phyloP scores from a whole-genome alignment of 2,888 invertebrate species.

The Andrena trimmerana region DNA sequence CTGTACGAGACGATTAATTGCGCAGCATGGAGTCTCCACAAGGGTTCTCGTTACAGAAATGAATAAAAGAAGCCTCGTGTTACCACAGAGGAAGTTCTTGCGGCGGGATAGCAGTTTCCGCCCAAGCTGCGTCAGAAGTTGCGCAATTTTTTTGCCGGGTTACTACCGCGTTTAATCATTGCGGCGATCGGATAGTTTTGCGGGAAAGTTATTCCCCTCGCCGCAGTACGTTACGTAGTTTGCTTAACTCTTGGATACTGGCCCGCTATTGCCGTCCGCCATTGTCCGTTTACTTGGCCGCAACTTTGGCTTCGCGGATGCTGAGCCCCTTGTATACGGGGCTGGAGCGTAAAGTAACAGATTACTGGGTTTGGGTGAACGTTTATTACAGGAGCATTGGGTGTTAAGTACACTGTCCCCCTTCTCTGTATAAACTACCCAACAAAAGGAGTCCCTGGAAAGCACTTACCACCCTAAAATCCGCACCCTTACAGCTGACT shows the following conservation, averaged over 20 bases:
- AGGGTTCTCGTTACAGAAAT: neutral
- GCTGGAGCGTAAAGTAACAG: too few relatives aligned
- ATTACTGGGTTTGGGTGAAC: too few relatives aligned
- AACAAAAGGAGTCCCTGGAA: too few relatives aligned
- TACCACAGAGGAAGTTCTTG: slow-evolving; percentile 4
- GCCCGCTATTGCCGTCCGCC: neutral
- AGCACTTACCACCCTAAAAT: neutral
- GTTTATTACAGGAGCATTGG: too few relatives aligned
- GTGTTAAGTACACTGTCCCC: too few relatives aligned
- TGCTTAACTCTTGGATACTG: slow-evolving; percentile 3
- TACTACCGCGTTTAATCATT: neutral
- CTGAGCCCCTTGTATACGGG: neutral
- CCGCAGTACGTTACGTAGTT: neutral
- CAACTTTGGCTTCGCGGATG: neutral
- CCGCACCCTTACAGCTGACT: slow-evolving; percentile 88
- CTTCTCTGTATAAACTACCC: too few relatives aligned
- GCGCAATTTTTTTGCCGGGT: neutral
- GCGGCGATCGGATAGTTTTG: slow-evolving; percentile 10
- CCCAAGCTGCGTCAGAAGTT: neutral
- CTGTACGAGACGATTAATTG: slow-evolving; percentile 15
- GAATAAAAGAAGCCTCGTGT: neutral
- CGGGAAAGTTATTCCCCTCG: slow-evolving; percentile 6
- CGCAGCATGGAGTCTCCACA: neutral
- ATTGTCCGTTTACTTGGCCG: neutral
- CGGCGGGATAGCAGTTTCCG: neutral